phyloP scores from a whole-genome alignment of 2,113 vertebrate species.

The Dasyurus viverrinus region DNA sequence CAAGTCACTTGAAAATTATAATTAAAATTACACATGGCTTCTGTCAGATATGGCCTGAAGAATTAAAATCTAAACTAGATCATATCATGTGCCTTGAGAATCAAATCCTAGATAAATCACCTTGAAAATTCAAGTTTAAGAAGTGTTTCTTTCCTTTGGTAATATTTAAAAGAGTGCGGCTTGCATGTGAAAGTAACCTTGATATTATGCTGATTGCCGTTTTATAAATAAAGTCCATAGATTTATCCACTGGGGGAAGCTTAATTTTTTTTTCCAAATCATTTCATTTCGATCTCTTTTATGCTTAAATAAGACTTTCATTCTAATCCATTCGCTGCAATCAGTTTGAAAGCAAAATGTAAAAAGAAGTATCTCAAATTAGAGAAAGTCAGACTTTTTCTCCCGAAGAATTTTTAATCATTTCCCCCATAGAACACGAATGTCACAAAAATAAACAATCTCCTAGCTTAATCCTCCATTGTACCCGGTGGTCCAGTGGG shows the following conservation, averaged over 20 bases:
- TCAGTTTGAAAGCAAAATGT: slow-evolving; percentile 8
- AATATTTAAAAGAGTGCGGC: neutral
- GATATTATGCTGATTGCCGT: neutral
- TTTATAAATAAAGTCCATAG: neutral
- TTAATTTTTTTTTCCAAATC: neutral
- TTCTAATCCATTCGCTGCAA: neutral
- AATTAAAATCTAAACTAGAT: slow-evolving; percentile 3
- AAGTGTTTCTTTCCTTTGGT: neutral
- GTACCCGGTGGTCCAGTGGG: slow-evolving; percentile 42
- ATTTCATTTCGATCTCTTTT: neutral
- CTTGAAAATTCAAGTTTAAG: neutral
- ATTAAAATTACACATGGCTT: neutral
- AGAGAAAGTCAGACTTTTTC: slow-evolving; percentile 59
- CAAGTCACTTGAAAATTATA: slow-evolving; percentile 16
- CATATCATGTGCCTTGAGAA: neutral
- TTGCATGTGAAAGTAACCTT: neutral
- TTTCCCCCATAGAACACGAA: slow-evolving; percentile 58
- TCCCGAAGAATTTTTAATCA: slow-evolving; percentile 50
- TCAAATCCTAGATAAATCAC: neutral
- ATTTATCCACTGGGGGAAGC: neutral
- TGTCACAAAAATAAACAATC: slow-evolving; percentile 56
- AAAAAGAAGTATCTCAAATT: neutral
- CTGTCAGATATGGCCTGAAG: neutral
- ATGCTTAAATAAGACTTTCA: slow-evolving; percentile 24
- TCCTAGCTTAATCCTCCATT: slow-evolving; percentile 50